Evolutionary conservation across 2,113 vertebrate species (phyloP).

Genomic region (Brevimyrus niger): DNA sequence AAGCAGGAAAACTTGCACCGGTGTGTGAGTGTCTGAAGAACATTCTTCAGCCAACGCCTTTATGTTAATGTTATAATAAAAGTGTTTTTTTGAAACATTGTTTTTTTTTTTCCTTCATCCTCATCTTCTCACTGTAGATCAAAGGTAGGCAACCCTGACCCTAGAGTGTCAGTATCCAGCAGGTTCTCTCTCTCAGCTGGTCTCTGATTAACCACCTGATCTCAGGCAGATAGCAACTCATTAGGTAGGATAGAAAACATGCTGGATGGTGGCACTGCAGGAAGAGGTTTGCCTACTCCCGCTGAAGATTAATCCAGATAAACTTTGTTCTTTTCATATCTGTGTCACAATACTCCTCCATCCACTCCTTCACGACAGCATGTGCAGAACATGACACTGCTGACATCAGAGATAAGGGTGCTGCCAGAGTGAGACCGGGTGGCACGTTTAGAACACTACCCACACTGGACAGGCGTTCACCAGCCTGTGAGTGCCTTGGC

Average conservation of each 20-base stretch:
- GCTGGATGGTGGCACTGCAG: background rate
- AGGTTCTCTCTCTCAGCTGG: background rate
- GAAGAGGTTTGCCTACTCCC: background rate
- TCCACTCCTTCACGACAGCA: background rate
- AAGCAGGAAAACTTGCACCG: background rate
- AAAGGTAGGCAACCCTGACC: no score
- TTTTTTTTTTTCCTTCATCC: background rate
- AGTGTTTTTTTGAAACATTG: background rate
- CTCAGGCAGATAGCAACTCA: background rate
- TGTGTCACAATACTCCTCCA: background rate
- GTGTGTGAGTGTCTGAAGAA: background rate
- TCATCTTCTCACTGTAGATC: background rate
- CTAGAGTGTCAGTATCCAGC: background rate
- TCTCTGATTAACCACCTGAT: background rate
- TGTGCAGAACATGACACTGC: background rate
- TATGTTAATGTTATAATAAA: background rate
- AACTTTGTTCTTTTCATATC: background rate
- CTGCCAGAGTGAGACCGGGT: background rate
- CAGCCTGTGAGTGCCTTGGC: background rate
- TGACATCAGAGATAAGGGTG: background rate
- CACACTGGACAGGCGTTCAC: background rate
- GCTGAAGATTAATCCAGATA: background rate
- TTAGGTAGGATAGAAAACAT: background rate
- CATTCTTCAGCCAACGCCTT: background rate
- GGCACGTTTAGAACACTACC: background rate